These are phyloP conservation scores for Rhopilema esculentum DNA, from an alignment of 30 jellyfish, hydroid and myxozoan genomes.

Conservation along the genomic window DNA sequence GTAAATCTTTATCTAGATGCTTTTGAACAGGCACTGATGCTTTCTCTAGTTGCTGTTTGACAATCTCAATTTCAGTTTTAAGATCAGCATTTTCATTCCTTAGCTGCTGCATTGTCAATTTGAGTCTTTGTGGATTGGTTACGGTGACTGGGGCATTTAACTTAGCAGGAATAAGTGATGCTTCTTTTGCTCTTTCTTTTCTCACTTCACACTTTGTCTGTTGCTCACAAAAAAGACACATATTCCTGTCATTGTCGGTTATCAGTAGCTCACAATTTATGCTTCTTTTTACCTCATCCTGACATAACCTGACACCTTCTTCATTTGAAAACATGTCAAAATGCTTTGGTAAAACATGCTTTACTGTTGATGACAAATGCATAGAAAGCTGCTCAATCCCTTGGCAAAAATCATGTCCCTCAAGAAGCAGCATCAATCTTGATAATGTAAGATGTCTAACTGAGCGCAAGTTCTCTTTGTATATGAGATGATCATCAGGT, in stretches of 20 bases:
- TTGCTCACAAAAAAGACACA: not conserved
- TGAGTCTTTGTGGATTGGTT: slow-evolving; percentile 44
- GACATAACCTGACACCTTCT: not conserved
- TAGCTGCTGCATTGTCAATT: slow-evolving; percentile 38
- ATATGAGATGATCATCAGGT: slow-evolving; percentile 33
- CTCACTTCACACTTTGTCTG: too few relatives aligned
- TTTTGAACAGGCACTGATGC: not conserved
- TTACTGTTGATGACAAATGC: too few relatives aligned
- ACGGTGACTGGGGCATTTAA: slow-evolving; percentile 63
- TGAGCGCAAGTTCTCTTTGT: not conserved
- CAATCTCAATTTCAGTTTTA: slow-evolving; percentile 35
- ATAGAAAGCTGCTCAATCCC: too few relatives aligned
- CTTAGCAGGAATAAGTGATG: slow-evolving; percentile 41
- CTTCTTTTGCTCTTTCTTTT: not conserved
- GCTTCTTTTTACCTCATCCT: not conserved
- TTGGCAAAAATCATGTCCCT: slow-evolving; percentile 23
- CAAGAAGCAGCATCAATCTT: slow-evolving; percentile 1
- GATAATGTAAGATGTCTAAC: slow-evolving; percentile 24
- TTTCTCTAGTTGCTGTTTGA: slow-evolving; percentile 19
- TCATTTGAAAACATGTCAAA: too few relatives aligned
- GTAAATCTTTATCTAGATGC: slow-evolving; percentile 25
- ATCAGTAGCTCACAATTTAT: not conserved
- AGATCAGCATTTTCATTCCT: slow-evolving; percentile 44
- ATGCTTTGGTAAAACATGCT: slow-evolving; percentile 18
- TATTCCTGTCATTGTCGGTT: not conserved